Base-by-base conservation (phyloP, 2,797 vertebrate genomes). In the Erithacus rubecula region DNA sequence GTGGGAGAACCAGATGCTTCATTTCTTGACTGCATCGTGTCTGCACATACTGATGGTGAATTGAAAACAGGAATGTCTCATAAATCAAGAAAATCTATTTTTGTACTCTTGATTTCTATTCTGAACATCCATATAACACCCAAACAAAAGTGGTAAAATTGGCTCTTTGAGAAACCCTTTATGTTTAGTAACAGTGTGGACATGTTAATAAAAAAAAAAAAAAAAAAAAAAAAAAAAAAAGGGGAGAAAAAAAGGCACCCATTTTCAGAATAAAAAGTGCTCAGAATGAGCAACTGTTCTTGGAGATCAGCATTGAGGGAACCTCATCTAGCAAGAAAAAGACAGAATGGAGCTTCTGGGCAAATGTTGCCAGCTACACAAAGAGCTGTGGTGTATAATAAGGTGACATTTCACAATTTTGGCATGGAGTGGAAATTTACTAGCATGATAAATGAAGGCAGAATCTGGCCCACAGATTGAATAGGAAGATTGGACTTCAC, bases 1-100 rank as follows among this genome's bases (percentile, higher is more conserved):
- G 94, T 96, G 93, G 96, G 96, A 96, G 95, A 96, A 98, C 97
- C 98, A 97, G 98, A 98, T 97, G 98, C 98, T 98, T 97, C 96
- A 95, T 97, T 96, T 96, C 97, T 95, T 96, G 94, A 90, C 96
- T 89, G 92, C 58, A 32, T 89, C 95, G 92, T 97, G 97, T 96
- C 96, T 97, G 96, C 96, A 97, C 97, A 97, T 97, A 97, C 97
- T 96, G 97, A 98, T 97, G 96, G 97, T 96, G 96, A 96, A 96
- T 94, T 95, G 97, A 95, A 97, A 96, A 96, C 95, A 95, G 96
- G 58, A 81, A 95, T 96, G 96, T 89, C 97, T 97, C 97, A 94
- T 98, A 97, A 98, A 98, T 98, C 97, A 98, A 95, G 91, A 78
- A 94, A 97, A 96, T 97, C 96, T 97, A 96, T 96, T 97, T 97